Evolutionary conservation across 37 sponge, comb jelly and placozoan genomes (phyloP).

Genomic region (Diacarnus erythraeanus): DNA sequence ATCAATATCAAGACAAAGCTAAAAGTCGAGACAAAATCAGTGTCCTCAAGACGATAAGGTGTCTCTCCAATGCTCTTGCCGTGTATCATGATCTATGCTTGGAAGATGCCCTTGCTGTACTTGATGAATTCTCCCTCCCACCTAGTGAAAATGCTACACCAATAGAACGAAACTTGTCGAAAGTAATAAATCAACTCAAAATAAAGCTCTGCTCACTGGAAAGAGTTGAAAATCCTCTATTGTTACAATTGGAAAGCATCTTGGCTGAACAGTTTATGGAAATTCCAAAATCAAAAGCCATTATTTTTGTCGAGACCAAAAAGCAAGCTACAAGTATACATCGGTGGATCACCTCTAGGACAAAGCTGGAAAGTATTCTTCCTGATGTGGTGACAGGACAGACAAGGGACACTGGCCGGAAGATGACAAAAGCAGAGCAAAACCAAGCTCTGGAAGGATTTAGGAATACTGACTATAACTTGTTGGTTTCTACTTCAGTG

Average conservation of each 20-base stretch:
- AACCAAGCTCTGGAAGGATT: slow-evolving; percentile 40
- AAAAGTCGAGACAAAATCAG: slow-evolving; percentile 23
- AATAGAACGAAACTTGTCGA: background rate
- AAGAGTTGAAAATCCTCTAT: slow-evolving; percentile 35
- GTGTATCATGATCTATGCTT: slow-evolving; percentile 23
- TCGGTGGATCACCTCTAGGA: slow-evolving; percentile 18
- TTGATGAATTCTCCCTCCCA: slow-evolving; percentile 1
- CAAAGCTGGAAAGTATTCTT: background rate
- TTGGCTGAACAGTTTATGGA: slow-evolving; percentile 17
- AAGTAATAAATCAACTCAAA: slow-evolving; percentile 2
- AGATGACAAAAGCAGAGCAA: slow-evolving; percentile 61
- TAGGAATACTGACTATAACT: slow-evolving; percentile 37
- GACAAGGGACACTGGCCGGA: slow-evolving; percentile 12
- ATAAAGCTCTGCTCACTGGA: slow-evolving; percentile 6
- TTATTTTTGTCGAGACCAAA: slow-evolving; percentile 45
- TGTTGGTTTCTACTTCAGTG: slow-evolving; percentile 71
- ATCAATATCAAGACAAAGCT: slow-evolving; percentile 19
- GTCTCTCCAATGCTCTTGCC: slow-evolving; percentile 18
- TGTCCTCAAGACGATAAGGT: slow-evolving; percentile 10
- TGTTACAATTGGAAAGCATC: slow-evolving; percentile 12
- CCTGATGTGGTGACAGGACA: slow-evolving; percentile 11
- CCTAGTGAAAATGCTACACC: background rate
- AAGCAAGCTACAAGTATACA: slow-evolving; percentile 7
- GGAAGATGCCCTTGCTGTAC: slow-evolving; percentile 43
- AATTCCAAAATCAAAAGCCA: slow-evolving; percentile 22